Evolutionary conservation across 2,888 invertebrate genomes (phyloP).

Genomic region (Cylloceria caligata): DNA sequence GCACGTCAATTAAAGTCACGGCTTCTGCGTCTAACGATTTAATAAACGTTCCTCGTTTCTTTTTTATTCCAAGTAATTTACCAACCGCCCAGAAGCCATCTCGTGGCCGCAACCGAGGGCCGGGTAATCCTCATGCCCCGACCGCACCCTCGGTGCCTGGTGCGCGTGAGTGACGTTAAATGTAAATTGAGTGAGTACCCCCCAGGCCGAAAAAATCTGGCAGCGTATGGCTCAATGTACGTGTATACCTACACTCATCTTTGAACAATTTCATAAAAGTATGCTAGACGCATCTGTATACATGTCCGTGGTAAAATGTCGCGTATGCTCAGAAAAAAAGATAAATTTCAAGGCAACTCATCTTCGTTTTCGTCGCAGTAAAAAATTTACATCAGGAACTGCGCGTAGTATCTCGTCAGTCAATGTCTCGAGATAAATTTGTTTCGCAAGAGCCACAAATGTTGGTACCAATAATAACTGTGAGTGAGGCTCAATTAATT

Average conservation of each 20-base stretch:
- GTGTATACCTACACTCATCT: slow-evolving; percentile 4
- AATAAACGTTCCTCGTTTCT: slow-evolving; percentile 64
- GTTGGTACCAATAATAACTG: too few species aligned
- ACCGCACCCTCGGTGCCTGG: slow-evolving; percentile 36
- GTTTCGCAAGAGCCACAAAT: neutral
- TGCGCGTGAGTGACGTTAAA: slow-evolving; percentile 71
- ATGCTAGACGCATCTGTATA: neutral
- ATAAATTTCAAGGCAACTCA: slow-evolving; percentile 3
- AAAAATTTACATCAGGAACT: neutral
- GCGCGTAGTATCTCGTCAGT: neutral
- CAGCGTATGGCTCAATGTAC: neutral
- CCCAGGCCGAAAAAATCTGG: slow-evolving; percentile 18
- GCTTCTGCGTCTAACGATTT: slow-evolving; percentile 58
- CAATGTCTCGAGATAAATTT: neutral
- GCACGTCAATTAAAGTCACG: slow-evolving; percentile 62
- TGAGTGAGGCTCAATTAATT: neutral
- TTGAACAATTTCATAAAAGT: slow-evolving; percentile 23
- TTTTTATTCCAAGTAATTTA: slow-evolving; percentile 74
- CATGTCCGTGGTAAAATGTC: neutral
- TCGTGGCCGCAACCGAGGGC: slow-evolving; percentile 19
- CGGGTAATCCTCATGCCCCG: slow-evolving; percentile 19
- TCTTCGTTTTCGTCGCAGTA: neutral
- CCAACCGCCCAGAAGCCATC: slow-evolving; percentile 36
- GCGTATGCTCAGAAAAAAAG: neutral
- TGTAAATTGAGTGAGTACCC: slow-evolving; percentile 57